These are phyloP conservation scores for Gryllus bimaculatus DNA, from an alignment of 1,140 invertebrate species.

Conservation along the genomic window DNA sequence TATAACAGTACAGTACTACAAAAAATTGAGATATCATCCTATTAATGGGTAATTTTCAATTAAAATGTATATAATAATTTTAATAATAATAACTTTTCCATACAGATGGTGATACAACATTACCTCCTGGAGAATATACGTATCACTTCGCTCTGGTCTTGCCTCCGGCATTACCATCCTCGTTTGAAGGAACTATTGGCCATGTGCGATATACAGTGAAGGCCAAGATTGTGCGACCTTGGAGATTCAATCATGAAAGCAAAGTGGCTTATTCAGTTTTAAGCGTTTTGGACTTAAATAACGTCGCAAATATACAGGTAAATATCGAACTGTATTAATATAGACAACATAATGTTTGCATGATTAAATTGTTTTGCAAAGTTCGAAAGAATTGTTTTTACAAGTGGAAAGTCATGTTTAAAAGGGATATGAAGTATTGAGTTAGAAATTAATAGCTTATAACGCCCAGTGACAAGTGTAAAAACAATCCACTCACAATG, in stretches of 20 bases:
- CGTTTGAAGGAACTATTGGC: neutral
- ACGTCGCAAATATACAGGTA: neutral
- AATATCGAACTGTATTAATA: neutral
- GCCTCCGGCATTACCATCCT: neutral
- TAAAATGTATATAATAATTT: neutral
- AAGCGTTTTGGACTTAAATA: neutral
- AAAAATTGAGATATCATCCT: no score
- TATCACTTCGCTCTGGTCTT: neutral
- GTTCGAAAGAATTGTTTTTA: no score
- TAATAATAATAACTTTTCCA: neutral
- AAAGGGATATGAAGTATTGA: no score
- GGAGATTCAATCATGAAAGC: neutral
- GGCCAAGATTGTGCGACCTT: neutral
- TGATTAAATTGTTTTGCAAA: no score
- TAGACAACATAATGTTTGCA: neutral
- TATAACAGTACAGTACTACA: no score
- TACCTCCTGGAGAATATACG: neutral
- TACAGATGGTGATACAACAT: neutral
- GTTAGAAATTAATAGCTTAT: no score
- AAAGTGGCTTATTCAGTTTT: neutral
- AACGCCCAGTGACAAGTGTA: no score
- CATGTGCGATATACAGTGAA: neutral
- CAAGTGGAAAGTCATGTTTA: no score
- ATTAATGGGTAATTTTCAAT: neutral
- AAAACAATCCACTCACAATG: no score